Evolutionary conservation across 2,113 vertebrate species (phyloP).

Genomic region (Platycercus adscitus): DNA sequence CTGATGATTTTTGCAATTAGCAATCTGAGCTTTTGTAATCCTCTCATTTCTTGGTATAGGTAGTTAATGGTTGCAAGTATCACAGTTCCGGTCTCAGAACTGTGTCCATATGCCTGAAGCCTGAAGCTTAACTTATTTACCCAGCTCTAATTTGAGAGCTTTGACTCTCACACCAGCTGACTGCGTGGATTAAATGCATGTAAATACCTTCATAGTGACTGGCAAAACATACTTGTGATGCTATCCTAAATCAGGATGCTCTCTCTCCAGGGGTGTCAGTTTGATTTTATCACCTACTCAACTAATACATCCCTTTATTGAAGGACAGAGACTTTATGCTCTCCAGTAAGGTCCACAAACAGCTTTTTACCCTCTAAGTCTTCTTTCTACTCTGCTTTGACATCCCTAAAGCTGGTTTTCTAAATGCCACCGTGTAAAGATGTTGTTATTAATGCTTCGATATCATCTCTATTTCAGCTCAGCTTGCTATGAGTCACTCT

Average conservation of each 20-base stretch:
- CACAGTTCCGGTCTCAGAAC: background rate
- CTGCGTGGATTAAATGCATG: conserved; percentile 58
- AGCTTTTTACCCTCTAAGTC: background rate
- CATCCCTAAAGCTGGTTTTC: background rate
- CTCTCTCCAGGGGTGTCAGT: background rate
- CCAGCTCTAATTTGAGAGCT: conserved; percentile 65
- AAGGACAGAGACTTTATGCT: background rate
- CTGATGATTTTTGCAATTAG: conserved; percentile 2
- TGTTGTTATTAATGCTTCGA: background rate
- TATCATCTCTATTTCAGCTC: conserved; percentile 33
- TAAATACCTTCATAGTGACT: conserved; percentile 55
- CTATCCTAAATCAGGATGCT: conserved; percentile 45
- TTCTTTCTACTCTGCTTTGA: background rate
- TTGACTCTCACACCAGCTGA: conserved; percentile 62
- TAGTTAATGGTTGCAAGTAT: background rate
- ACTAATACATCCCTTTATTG: background rate
- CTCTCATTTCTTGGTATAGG: background rate
- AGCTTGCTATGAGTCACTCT: conserved; percentile 2
- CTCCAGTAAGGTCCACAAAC: background rate
- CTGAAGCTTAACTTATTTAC: conserved; percentile 45
- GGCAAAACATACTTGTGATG: background rate
- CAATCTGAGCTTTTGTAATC: background rate
- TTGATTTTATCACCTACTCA: conserved; percentile 48
- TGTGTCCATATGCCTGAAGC: conserved; percentile 18
- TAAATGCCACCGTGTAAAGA: accelerated